These are phyloP conservation scores for Cantharis rustica DNA, from an alignment of 2,888 invertebrate genomes.

Conservation along the genomic window DNA sequence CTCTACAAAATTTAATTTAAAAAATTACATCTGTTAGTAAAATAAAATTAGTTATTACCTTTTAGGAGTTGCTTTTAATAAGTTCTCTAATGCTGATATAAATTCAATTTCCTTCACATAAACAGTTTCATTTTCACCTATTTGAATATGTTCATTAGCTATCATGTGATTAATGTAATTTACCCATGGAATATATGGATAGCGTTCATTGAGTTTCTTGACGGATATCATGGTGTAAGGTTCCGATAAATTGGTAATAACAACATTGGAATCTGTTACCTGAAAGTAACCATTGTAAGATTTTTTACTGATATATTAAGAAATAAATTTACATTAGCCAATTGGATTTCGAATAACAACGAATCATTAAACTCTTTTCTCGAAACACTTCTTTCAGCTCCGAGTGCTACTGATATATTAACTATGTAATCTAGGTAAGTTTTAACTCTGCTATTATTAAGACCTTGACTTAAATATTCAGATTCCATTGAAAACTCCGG, in stretches of 20 bases:
- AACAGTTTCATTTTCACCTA: slow-evolving; percentile 73
- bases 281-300: neutral
- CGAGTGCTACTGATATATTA: slow-evolving; percentile 84
- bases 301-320: neutral
- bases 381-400: slow-evolving; percentile 74
- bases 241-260: slow-evolving; percentile 66
- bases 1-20: slow-evolving; percentile 32
- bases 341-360: slow-evolving; percentile 82
- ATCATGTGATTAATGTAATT: slow-evolving; percentile 83
- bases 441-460: slow-evolving; percentile 79
- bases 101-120: slow-evolving; percentile 86
- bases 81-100: slow-evolving; percentile 70
- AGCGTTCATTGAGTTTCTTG: slow-evolving; percentile 71
- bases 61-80: slow-evolving; percentile 62
- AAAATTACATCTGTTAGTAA: slow-evolving; percentile 1
- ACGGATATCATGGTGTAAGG: slow-evolving; percentile 92
- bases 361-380: slow-evolving; percentile 75
- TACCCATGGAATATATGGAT: slow-evolving; percentile 79
- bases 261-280: slow-evolving; percentile 77
- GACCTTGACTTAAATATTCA: slow-evolving; percentile 82
- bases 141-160: slow-evolving; percentile 62
- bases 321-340: slow-evolving; percentile 80
- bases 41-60: slow-evolving; percentile 41
- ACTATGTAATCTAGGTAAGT: slow-evolving; percentile 88
- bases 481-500: slow-evolving; percentile 81